Evolutionary conservation across 2,113 vertebrate genomes (phyloP), one percentile per base, ranked within the genome.

Genomic region (Microcebus lehilahytsara): DNA sequence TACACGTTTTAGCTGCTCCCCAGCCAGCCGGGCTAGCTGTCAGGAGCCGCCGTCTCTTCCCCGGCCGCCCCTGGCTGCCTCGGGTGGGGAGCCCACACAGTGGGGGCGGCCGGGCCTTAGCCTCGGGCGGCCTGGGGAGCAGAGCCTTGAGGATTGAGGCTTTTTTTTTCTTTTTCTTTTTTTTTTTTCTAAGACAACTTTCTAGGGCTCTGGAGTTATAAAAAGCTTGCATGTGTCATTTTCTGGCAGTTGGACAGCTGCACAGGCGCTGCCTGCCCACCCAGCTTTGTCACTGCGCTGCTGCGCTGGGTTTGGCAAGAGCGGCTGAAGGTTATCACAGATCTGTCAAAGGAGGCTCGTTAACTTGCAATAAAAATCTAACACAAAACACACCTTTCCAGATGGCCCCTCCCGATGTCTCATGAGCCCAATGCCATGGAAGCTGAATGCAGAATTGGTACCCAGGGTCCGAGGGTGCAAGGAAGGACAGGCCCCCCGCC

Each of bases 151-250:
- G 62, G 92, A 32, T 53, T 1, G 6, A 75, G 74, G 56, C 12
- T 46, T 46, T 46, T 46, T 69, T 25, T 20, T 25, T 30, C 9
- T 62, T 6, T 23, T 64, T 25, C 9, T 22, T 2, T 2, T 17
- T 80, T 30, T 27, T 30, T 27, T 60, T 40, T 1, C 37, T 53
- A 17, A 89, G 81, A 93, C 14, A 6, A 92, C 94, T 96, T 62
- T 69, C 34, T 67, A 67, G 72, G 91, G 79, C 95, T 98, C 93
- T 75, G 72, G 56, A 96, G 89, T 93, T 97, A 88, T 86, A 72
- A 97, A 97, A 97, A 92, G 56, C 49, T 94, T 30, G 9, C 19
- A 6, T 40, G 66, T 94, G 88, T 94, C 81, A 85, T 91, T 69
- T 92, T 88, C 66, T 75, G 85, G 94, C 27, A 40, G 40, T n/a